These are phyloP conservation scores for Ephydatia muelleri DNA, from an alignment of 37 sponge, comb jelly and placozoan genomes.

Conservation along the genomic window DNA sequence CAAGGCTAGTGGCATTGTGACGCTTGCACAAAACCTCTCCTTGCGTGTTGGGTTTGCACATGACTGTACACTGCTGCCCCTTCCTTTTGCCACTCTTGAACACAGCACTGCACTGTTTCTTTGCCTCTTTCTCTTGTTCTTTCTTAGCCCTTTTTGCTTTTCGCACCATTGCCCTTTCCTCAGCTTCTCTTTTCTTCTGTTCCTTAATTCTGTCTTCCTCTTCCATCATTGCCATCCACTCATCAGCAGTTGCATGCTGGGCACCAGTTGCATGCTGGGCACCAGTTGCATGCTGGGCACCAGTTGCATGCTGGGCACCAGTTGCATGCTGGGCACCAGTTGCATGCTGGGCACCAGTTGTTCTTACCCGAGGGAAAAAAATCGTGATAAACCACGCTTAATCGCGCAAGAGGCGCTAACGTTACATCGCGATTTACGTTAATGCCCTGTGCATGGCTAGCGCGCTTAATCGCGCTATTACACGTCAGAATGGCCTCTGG, in stretches of 20 bases:
- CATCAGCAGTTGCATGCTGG: conserved; percentile 1
- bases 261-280: neutral
- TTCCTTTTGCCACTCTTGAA: neutral
- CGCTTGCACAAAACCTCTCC: neutral
- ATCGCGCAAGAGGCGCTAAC: too few relatives aligned
- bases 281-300: too few relatives aligned
- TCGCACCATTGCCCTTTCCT: conserved; percentile 1
- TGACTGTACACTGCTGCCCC: neutral
- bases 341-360: too few relatives aligned
- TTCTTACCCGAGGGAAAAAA: too few relatives aligned
- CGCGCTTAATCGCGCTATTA: too few relatives aligned
- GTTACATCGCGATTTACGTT: too few relatives aligned
- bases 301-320: too few relatives aligned
- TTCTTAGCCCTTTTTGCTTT: neutral
- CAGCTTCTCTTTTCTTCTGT: neutral
- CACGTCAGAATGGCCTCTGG: too few relatives aligned
- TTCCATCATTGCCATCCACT: neutral
- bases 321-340: too few relatives aligned
- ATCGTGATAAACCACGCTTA: too few relatives aligned
- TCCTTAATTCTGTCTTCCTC: neutral
- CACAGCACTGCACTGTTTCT: neutral
- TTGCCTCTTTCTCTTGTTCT: conserved; percentile 1
- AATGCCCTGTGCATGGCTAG: too few relatives aligned
- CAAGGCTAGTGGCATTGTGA: neutral
- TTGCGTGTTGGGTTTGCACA: neutral